Evolutionary conservation across 2,888 invertebrate species (phyloP), one percentile per base, ranked within the genome.

Genomic region (Autographa gamma): DNA sequence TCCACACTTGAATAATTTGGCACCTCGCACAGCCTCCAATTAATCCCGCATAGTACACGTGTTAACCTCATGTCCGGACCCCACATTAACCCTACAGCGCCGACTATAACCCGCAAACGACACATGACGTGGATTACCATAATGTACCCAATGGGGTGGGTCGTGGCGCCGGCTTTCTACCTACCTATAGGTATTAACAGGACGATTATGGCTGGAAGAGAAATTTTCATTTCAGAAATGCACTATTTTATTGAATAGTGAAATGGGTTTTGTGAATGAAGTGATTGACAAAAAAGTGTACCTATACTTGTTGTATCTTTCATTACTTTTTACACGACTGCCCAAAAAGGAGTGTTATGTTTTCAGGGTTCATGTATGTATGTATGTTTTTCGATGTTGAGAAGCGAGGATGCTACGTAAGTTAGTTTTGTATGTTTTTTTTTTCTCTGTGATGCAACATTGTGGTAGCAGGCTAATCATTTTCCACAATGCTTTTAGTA

Each of bases 41-140:
- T 48, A 48, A 48, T 48, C 3, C 48, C 48, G n/a, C 48, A 48
- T 48, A n/a, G 14, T 48, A 48, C n/a, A 48, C 48, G 48, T 48
- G 48, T 48, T 48, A n/a, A 48, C n/a, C 48, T 48, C 48, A 7
- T 48, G 48, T 16, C n/a, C 16, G 0, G 6, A 38, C 4, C 48
- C n/a, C n/a, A 48, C 48, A 48, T 48, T 48, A 48, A 48, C 48
- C 48, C 48, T n/a, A 16, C 7, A 7, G 1, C 43, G 48, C 7
- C 48, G 38, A n/a, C n/a, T 48, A n/a, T 19, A 25, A 25, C 54
- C 54, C 54, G n/a, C 48, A 13, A 56, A 56, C 54, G 54, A 56
- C 19, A 56, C 19, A 56, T 56, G 54, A 19, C 54, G 25, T 19
- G 19, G 19, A 56, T 56, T 56, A 56, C 54, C 54, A 56, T 56